Base-by-base conservation (phyloP, 2,888 invertebrate genomes). In the Thyatira batis region DNA sequence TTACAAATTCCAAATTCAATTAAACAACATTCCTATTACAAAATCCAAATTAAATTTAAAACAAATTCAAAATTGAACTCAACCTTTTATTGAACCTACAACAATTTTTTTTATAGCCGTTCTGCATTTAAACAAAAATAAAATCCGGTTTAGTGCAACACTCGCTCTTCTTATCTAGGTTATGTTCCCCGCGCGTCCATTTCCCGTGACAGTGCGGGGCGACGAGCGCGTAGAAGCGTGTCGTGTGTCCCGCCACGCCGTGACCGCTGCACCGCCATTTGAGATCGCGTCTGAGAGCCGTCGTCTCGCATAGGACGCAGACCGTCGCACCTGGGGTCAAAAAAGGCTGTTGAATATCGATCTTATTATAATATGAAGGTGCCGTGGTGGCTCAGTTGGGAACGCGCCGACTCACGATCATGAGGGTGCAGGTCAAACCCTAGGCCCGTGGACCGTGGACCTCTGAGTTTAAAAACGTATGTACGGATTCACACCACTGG, bases 171-270 rank as follows among this genome's bases (percentile, higher is more conserved):
- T 84, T 84, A 57, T 89, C 88, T 0, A 82, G 80, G 53, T 73
- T 77, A 20, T 76, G 72, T 1, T 76, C 84, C 0, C 92, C 78
- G 49, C 97, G 94, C 48, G 96, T 87, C 97, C 97, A 98, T 80
- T 97, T 96, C 39, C 97, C 98, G 75, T 96, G 96, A 84, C 98
- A 98, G 73, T 97, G 96, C 0, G 96, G 95, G n/a, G 95, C 95
- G 48, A 96, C 95, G 28, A 97, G 93, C 30, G 97, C 96, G 69
- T 95, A 95, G 95, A 96, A 98, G 54, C 97, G 93, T 10, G 97
- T 97, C 59, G 95, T 93, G 55, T 95, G 93, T 0, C 94, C 94
- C 27, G 94, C 92, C 2, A 96, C 95, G 0, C 98, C 97, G 81
- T 97, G 97, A 0, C 98, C 98, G 60, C 95, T 95, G 90, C 98